A percentile compares a stretch with the other conserved stretches of the same genome.
phyloP scores from a whole-genome alignment of 2,888 invertebrate genomes.

The Microplitis deprimator region DNA sequence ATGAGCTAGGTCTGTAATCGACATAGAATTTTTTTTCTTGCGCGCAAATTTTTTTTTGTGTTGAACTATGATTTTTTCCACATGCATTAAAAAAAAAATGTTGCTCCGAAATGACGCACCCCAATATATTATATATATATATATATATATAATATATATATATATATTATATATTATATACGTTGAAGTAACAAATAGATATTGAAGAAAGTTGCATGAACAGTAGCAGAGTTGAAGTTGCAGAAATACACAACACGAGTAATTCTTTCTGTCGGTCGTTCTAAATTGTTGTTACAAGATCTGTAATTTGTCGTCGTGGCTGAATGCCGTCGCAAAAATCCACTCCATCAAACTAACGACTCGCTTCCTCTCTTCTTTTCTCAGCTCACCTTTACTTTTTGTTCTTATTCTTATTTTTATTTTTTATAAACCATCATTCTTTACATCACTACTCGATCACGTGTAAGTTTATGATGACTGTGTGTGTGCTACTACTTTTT shows the following conservation, averaged over 20 bases:
- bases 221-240: conserved; percentile 11
- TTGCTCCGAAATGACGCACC: too few relatives aligned
- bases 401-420: background rate
- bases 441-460: conserved; percentile 2
- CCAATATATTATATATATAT: too few relatives aligned
- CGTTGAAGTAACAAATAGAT: too few relatives aligned
- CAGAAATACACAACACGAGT: conserved; percentile 6
- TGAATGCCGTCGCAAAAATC: conserved; percentile 43
- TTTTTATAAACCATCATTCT: background rate
- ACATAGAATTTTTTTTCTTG: too few relatives aligned
- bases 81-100: too few relatives aligned
- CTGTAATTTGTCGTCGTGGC: conserved; percentile 51
- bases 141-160: too few relatives aligned
- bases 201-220: background rate
- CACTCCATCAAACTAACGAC: conserved; percentile 40
- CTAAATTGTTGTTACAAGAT: conserved; percentile 49
- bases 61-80: too few relatives aligned
- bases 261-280: conserved; percentile 44
- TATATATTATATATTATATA: too few relatives aligned
- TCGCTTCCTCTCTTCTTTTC: conserved; percentile 27
- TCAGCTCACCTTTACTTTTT: conserved; percentile 20
- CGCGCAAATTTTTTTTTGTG: too few relatives aligned
- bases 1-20: too few relatives aligned
- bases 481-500: conserved; percentile 22
- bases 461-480: background rate